Conservation (phyloP, 2,888 invertebrate species). For the Horisme vitalbata region DNA sequence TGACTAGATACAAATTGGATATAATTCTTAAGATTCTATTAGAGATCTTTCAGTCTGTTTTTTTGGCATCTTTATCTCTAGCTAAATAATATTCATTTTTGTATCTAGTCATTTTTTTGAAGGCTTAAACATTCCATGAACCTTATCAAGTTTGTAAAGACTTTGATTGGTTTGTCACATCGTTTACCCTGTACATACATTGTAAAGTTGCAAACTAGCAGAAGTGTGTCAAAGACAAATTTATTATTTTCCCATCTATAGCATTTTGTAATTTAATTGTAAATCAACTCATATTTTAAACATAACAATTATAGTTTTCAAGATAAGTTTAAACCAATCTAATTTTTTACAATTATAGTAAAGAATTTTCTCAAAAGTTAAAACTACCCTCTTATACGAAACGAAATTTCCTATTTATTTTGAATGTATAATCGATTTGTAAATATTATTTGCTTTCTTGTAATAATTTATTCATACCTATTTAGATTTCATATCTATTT, state of each 20-base stretch:
- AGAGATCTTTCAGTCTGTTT: too few species aligned
- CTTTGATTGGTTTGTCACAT: slow-evolving; percentile 59
- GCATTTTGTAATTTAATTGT: slow-evolving; percentile 10
- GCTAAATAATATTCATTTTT: slow-evolving; percentile 39
- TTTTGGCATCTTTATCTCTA: too few species aligned
- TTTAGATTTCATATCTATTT: slow-evolving; percentile 65
- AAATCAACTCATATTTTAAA: slow-evolving; percentile 17
- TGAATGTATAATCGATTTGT: slow-evolving; percentile 52
- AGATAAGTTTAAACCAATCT: slow-evolving; percentile 18
- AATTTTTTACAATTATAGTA: slow-evolving; percentile 6
- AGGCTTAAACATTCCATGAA: slow-evolving; percentile 79
- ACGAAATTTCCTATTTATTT: slow-evolving; percentile 23
- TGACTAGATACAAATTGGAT: slow-evolving; percentile 63
- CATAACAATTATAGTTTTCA: slow-evolving; percentile 4
- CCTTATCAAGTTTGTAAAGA: slow-evolving; percentile 65
- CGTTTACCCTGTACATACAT: slow-evolving; percentile 38
- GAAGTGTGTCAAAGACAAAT: slow-evolving; percentile 12
- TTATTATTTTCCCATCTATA: slow-evolving; percentile 8
- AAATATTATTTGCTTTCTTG: slow-evolving; percentile 76
- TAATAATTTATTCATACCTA: slow-evolving; percentile 71
- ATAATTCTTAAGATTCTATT: too few species aligned
- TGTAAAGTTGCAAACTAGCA: slow-evolving; percentile 18
- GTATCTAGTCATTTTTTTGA: slow-evolving; percentile 63
- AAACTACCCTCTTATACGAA: slow-evolving; percentile 31
- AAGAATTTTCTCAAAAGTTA: not conserved